Evolutionary conservation across 1,140 invertebrate genomes (phyloP).

Genomic region (Drosophila ohnishii): DNA sequence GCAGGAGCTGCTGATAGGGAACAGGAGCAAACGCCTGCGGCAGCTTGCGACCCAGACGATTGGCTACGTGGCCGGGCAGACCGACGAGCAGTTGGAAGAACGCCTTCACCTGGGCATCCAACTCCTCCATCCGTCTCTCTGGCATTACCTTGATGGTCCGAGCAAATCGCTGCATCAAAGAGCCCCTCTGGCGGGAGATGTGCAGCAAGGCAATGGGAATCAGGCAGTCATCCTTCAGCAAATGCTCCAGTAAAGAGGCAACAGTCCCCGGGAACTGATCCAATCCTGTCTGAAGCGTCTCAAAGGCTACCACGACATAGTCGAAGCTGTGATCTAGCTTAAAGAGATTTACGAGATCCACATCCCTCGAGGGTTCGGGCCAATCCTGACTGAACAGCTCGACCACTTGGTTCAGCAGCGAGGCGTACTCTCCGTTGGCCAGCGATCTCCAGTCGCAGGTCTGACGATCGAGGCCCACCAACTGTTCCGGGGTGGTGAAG

Average conservation of each 20-base stretch:
- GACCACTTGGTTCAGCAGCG: slow-evolving; percentile 83
- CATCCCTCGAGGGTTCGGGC: slow-evolving; percentile 75
- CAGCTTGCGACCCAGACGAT: slow-evolving; percentile 85
- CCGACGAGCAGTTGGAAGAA: slow-evolving; percentile 86
- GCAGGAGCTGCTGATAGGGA: slow-evolving; percentile 85
- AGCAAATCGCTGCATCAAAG: slow-evolving; percentile 52
- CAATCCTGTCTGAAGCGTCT: slow-evolving; percentile 48
- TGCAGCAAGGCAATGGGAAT: slow-evolving; percentile 61
- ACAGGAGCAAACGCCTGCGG: slow-evolving; percentile 85
- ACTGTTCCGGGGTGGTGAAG: slow-evolving; percentile 86
- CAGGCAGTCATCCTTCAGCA: slow-evolving; percentile 60
- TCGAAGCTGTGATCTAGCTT: slow-evolving; percentile 69
- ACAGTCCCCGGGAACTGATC: slow-evolving; percentile 26
- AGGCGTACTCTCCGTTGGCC: slow-evolving; percentile 82
- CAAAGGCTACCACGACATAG: slow-evolving; percentile 55
- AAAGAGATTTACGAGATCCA: slow-evolving; percentile 66
- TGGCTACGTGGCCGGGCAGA: slow-evolving; percentile 87
- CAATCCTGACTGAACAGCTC: slow-evolving; percentile 85
- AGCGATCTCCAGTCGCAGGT: slow-evolving; percentile 75
- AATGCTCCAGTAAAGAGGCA: slow-evolving; percentile 24
- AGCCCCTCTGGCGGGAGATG: slow-evolving; percentile 44
- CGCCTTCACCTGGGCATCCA: slow-evolving; percentile 68
- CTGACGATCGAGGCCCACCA: slow-evolving; percentile 83
- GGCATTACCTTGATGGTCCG: slow-evolving; percentile 58
- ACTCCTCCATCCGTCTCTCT: slow-evolving; percentile 52